Evolutionary conservation across 2,797 vertebrate species (phyloP).

Genomic region (Chiloscyllium punctatum): DNA sequence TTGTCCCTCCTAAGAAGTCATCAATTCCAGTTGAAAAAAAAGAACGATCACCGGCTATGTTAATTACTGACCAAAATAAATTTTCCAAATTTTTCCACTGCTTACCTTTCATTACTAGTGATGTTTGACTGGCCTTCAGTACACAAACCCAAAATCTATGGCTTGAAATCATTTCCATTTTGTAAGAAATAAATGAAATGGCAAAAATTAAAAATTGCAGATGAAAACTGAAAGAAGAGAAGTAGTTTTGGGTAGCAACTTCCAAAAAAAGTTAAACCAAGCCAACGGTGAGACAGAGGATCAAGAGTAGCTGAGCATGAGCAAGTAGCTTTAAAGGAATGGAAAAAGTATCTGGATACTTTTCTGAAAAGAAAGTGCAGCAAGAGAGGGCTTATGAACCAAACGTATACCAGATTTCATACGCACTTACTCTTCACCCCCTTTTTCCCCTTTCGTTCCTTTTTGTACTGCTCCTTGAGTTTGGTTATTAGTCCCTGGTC

Average conservation of each 20-base stretch:
- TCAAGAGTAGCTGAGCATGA: background rate
- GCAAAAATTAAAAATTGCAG: background rate
- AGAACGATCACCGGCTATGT: background rate
- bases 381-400: constrained; percentile 22
- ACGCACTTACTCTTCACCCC: constrained; percentile 99
- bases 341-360: background rate
- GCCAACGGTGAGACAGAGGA: background rate
- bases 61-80: background rate
- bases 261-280: constrained; percentile 8
- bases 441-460: constrained; percentile 99
- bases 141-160: constrained; percentile 16
- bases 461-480: constrained; percentile 99
- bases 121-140: background rate
- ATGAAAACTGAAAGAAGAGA: background rate
- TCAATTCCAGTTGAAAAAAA: background rate
- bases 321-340: constrained; percentile 24
- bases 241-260: background rate
- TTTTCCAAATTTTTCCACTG: background rate
- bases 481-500: constrained; percentile 99
- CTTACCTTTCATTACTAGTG: background rate
- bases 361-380: background rate
- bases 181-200: background rate
- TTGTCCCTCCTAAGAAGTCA: background rate
- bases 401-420: constrained; percentile 37
- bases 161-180: background rate